Percentiles rank a stretch among this genome's conserved stretches.
These are phyloP conservation scores for Pitangus sulphuratus DNA, from an alignment of 2,797 vertebrate genomes.

Conservation along the genomic window DNA sequence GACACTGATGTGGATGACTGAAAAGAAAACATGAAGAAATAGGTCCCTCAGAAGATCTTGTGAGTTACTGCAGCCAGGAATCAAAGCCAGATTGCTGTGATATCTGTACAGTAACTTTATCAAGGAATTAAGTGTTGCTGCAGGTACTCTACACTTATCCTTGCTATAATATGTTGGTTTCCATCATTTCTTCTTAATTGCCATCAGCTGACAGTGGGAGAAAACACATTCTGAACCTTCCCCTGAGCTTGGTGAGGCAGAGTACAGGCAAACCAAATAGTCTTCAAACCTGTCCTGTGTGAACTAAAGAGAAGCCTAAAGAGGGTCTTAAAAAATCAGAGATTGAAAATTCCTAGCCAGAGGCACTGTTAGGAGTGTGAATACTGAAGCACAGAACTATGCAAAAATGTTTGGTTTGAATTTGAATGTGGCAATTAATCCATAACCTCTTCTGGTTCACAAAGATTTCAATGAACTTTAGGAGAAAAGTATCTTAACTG, in stretches of 20 bases:
- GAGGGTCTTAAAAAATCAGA: not conserved
- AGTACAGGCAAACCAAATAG: not conserved
- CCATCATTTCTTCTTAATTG: not conserved
- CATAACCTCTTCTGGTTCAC: not conserved
- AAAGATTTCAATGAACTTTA: not conserved
- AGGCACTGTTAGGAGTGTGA: not conserved
- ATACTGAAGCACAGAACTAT: not conserved
- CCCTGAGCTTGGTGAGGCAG: not conserved
- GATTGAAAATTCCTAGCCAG: not conserved
- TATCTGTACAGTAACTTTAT: not conserved
- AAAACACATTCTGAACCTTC: not conserved
- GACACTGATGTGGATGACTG: not conserved
- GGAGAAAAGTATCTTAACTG: not conserved
- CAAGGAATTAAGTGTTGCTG: not conserved
- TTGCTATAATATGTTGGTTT: not conserved
- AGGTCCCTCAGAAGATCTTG: not conserved
- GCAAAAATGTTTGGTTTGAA: not conserved
- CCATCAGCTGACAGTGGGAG: not conserved
- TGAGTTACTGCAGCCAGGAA: not conserved
- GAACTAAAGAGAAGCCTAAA: not conserved
- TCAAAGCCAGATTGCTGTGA: not conserved
- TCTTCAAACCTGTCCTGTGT: not conserved
- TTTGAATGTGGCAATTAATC: not conserved
- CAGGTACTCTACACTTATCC: not conserved
- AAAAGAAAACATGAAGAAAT: not conserved